Evolutionary conservation across 2,888 invertebrate genomes (phyloP), one percentile per base, ranked within the genome.

Genomic region (Autographa pulchrina): DNA sequence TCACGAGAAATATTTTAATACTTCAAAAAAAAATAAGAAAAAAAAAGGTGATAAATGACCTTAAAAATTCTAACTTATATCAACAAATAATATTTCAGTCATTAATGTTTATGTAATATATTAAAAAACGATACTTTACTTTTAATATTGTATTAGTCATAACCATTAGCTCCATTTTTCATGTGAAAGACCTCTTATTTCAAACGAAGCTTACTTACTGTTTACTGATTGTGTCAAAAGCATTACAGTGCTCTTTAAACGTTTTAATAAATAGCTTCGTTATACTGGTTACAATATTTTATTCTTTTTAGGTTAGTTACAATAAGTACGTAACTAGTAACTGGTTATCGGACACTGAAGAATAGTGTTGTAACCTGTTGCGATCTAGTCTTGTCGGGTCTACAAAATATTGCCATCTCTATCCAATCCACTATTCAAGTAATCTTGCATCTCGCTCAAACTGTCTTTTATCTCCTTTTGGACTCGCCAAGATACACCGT

Each of bases 321-420:
- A 56, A 56, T 56, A 56, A 20, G 25, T 25, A 56, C 54, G 54
- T 56, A 25, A 54, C 54, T 20, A 54, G 54, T 54, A 54, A 56
- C 20, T 13, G 54, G 54, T 56, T 56, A 20, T 56, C 25, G 11
- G 54, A 56, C 54, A 56, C 14, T 25, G 54, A 20, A 25, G 54
- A 13, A 56, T 25, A 13, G 54, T 56, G 54, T 56, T 25, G 54
- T 11, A 25, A 56, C 8, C 20, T 56, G 54, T 56, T 25, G 20
- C 54, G 13, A 8, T 56, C 4, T 20, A 4, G 14, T 14, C 43
- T 43, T 43, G 14, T 14, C 16, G n/a, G 6, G 48, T 48, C n/a
- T 48, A 48, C 6, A 48, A 48, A 48, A 48, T 48, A 48, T 48
- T 8, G 48, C 7, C n/a, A 14, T 48, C n/a, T 48, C 48, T 48